Percentiles rank a stretch among this genome's conserved stretches.
Evolutionary conservation across 2,888 invertebrate genomes (phyloP).

Genomic region (Dasysyrphus tricinctus): DNA sequence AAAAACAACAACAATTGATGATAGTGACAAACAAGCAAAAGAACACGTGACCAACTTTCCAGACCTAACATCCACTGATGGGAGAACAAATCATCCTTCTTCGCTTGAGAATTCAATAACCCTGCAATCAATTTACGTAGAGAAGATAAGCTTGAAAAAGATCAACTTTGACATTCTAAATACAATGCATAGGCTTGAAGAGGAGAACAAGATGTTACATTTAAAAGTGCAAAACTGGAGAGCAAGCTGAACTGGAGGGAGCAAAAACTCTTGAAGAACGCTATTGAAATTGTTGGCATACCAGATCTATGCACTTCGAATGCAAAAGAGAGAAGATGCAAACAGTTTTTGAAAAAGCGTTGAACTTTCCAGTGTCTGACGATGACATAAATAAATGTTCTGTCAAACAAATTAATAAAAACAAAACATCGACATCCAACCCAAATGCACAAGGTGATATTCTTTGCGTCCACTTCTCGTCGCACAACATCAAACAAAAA

Average conservation of each 20-base stretch:
- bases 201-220: slow-evolving; percentile 18
- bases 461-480: too few relatives aligned
- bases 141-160: slow-evolving; percentile 14
- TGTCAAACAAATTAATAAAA: too few relatives aligned
- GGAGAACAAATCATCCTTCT: neutral
- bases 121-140: slow-evolving; percentile 16
- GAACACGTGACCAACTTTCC: too few relatives aligned
- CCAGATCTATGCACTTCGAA: slow-evolving; percentile 14
- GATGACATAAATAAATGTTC: too few relatives aligned
- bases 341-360: too few relatives aligned
- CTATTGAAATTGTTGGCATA: slow-evolving; percentile 25
- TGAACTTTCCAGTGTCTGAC: too few relatives aligned
- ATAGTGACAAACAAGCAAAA: neutral
- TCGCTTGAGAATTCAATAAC: slow-evolving; percentile 28
- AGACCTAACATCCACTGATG: too few relatives aligned
- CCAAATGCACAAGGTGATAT: too few relatives aligned
- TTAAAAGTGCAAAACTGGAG: slow-evolving; percentile 2
- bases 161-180: slow-evolving; percentile 11
- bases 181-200: slow-evolving; percentile 15
- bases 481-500: too few relatives aligned
- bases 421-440: too few relatives aligned
- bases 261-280: slow-evolving; percentile 14
- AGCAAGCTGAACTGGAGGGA: slow-evolving; percentile 47
- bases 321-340: slow-evolving; percentile 27
- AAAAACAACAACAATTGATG: neutral